phyloP scores from a whole-genome alignment of 2,113 vertebrate genomes.

The Urocolius indicus region DNA sequence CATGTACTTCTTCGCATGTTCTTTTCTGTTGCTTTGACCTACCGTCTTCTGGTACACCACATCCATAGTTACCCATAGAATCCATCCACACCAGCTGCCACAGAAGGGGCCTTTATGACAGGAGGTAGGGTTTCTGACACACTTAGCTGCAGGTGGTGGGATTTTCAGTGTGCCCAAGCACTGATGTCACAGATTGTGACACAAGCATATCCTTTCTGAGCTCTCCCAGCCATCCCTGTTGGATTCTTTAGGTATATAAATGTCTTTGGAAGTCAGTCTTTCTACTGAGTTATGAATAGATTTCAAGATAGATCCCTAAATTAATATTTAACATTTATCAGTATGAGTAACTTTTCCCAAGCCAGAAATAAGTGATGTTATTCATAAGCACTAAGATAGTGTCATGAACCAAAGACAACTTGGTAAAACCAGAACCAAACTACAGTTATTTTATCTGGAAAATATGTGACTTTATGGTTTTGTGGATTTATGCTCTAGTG shows the following conservation, averaged over 20 bases:
- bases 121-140: not conserved
- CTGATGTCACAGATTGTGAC: not conserved
- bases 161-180: not conserved
- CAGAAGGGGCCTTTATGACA: not conserved
- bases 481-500: conserved; percentile 42
- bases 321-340: conserved; percentile 40
- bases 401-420: not conserved
- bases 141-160: not conserved
- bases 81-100: not conserved
- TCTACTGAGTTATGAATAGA: not conserved
- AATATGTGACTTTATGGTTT: conserved; percentile 11
- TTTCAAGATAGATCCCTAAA: not conserved
- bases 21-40: not conserved
- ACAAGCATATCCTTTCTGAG: not conserved
- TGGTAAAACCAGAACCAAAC: not conserved
- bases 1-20: not conserved
- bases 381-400: not conserved
- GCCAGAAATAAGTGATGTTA: not conserved
- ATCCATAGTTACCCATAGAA: not conserved
- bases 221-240: not conserved
- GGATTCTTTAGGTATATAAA: not conserved
- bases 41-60: not conserved
- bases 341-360: not conserved
- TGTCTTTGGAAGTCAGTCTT: not conserved
- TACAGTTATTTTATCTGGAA: conserved; percentile 29